Base-by-base conservation (phyloP, 2,888 invertebrate species). In the Drosophila nigricruria region DNA sequence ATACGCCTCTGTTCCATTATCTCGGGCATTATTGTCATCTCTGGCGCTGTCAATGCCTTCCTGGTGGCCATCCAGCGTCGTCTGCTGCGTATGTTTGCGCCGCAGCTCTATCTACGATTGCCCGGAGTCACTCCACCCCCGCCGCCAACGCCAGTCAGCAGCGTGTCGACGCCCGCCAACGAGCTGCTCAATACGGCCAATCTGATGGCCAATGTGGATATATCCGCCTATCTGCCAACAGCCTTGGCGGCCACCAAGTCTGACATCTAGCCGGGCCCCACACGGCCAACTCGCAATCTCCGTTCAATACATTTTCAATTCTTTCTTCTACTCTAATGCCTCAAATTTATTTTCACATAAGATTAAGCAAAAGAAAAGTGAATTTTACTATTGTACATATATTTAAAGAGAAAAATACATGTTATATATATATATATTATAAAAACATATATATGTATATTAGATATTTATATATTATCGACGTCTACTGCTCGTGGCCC, bases 11-110 rank as follows among this genome's bases (percentile, higher is more conserved):
- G 98, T 93, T 97, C 98, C 2, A 96, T 98, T 47, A 95, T 98
- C 52, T 97, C 98, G 77, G 99, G 99, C 45, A 96, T 99, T 82
- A 98, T 97, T 93, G 95, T 98, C 23, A 96, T 98, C 58, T 95
- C 97, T 88, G 91, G 91, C 5, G 89, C 88, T 14, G 70, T 91
- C 1, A 91, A 91, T 43, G 67, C 81, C 5, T n/a, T 91, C 0
- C 75, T 91, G 3, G 38, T 90, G 25, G 58, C 68, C 32, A 2
- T 81, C 2, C 90, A 89, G 32, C 89, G 89, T 5, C 67, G 68
- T 5, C 36, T 90, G 43, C 38, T 91, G 32, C 58, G 66, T 2
- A 72, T 60, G 0, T 81, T 91, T 70, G 87, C 88, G 10, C 91
- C 91, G 20, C 78, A 89, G 57, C 42, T 81, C 3, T 73, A 88